Evolutionary conservation across 2,888 invertebrate species (phyloP).

Genomic region (Drosophila buzzatii): DNA sequence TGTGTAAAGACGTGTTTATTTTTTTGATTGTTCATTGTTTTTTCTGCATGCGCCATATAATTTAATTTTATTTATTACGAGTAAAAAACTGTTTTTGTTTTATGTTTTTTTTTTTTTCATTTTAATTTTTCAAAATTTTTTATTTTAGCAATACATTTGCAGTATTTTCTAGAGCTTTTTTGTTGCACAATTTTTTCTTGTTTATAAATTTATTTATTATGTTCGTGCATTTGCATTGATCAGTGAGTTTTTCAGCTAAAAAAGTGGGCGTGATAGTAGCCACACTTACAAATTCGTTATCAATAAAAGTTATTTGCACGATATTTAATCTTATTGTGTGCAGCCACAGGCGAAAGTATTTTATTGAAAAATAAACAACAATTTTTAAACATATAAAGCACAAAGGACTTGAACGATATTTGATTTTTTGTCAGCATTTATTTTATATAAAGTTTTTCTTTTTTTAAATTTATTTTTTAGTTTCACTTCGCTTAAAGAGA

Average conservation of each 20-base stretch:
- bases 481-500: background rate
- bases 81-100: slow-evolving; percentile 4
- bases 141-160: slow-evolving; percentile 32
- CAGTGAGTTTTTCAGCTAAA: slow-evolving; percentile 15
- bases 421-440: background rate
- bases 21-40: slow-evolving; percentile 71
- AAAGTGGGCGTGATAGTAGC: slow-evolving; percentile 17
- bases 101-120: background rate
- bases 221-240: slow-evolving; percentile 60
- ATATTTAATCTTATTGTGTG: slow-evolving; percentile 42
- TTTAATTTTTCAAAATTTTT: too few species aligned
- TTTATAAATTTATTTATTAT: slow-evolving; percentile 16
- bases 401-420: background rate
- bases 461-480: background rate
- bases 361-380: background rate
- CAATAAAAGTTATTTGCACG: slow-evolving; percentile 69
- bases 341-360: slow-evolving; percentile 17
- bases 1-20: slow-evolving; percentile 72
- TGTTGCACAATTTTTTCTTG: slow-evolving; percentile 32
- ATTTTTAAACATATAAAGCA: background rate
- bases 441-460: too few species aligned
- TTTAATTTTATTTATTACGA: slow-evolving; percentile 77
- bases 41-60: slow-evolving; percentile 63
- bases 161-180: slow-evolving; percentile 53
- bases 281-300: slow-evolving; percentile 68